These are phyloP conservation scores for Sycophila sp. DNA, from an alignment of 1,140 invertebrate species.

Conservation along the genomic window DNA sequence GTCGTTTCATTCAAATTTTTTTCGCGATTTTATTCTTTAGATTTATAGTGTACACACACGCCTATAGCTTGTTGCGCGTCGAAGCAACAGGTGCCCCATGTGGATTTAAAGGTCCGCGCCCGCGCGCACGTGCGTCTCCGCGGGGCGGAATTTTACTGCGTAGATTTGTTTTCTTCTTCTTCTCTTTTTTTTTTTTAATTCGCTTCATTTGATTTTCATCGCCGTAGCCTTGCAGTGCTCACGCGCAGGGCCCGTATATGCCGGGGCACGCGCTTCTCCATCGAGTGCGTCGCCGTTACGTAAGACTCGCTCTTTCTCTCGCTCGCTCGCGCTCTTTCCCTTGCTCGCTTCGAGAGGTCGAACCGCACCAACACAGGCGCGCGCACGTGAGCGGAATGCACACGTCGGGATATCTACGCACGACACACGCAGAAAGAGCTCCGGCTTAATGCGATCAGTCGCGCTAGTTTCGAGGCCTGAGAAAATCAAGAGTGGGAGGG, in stretches of 20 bases:
- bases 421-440: constrained; percentile 3
- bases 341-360: constrained; percentile 22
- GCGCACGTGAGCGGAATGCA: constrained; percentile 29
- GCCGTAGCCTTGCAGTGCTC: not conserved
- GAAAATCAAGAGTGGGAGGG: not conserved
- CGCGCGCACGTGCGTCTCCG: too few species aligned
- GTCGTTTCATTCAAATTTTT: too few species aligned
- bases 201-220: too few species aligned
- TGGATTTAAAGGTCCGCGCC: too few species aligned
- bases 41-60: too few species aligned
- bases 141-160: too few species aligned
- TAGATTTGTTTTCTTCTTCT: too few species aligned
- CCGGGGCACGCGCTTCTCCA: constrained; percentile 35
- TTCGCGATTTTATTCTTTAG: too few species aligned
- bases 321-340: constrained; percentile 36
- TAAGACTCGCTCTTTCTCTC: constrained; percentile 43
- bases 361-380: not conserved
- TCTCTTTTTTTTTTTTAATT: too few species aligned
- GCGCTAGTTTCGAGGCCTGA: constrained; percentile 11
- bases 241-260: constrained; percentile 38
- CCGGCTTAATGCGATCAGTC: constrained; percentile 7
- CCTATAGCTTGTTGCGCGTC: too few species aligned
- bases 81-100: too few species aligned
- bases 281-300: constrained; percentile 38
- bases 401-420: not conserved